Conservation (phyloP, 2,113 vertebrate genomes). For the Pygoscelis adeliae region DNA sequence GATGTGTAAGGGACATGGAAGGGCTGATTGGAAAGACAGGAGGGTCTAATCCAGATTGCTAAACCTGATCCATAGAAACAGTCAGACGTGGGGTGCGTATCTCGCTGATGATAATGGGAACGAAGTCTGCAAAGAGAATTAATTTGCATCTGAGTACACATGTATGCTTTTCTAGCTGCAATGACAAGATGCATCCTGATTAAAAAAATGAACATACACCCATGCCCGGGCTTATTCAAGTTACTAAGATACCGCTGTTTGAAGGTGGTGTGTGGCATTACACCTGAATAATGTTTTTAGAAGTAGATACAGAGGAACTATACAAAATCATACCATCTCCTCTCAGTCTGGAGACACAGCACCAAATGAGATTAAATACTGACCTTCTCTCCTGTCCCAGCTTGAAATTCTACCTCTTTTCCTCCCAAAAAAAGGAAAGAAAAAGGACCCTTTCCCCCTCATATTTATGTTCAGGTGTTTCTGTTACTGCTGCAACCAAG, state of each 20-base stretch:
- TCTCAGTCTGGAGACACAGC: not conserved
- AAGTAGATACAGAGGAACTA: not conserved
- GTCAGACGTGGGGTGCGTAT: not conserved
- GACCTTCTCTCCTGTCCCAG: not conserved
- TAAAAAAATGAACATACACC: fast-evolving
- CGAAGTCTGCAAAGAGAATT: not conserved
- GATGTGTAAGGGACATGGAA: not conserved
- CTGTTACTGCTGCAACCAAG: not conserved
- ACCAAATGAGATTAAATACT: not conserved
- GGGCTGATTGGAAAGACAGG: not conserved
- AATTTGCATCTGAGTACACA: not conserved
- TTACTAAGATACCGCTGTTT: not conserved
- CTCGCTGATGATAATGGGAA: not conserved
- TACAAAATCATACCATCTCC: not conserved
- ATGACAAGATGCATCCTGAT: not conserved
- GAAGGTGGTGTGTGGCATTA: not conserved
- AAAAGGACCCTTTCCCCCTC: not conserved
- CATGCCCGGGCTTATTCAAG: not conserved
- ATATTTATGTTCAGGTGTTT: not conserved
- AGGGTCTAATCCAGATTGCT: not conserved
- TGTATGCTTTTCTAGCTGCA: not conserved
- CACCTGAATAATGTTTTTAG: not conserved
- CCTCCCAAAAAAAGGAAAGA: not conserved
- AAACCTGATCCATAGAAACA: not conserved
- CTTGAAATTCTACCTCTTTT: not conserved